Percentiles rank a stretch among this genome's conserved stretches.
phyloP scores from a whole-genome alignment of 2,113 vertebrate genomes.

The Spea multiplicata region DNA sequence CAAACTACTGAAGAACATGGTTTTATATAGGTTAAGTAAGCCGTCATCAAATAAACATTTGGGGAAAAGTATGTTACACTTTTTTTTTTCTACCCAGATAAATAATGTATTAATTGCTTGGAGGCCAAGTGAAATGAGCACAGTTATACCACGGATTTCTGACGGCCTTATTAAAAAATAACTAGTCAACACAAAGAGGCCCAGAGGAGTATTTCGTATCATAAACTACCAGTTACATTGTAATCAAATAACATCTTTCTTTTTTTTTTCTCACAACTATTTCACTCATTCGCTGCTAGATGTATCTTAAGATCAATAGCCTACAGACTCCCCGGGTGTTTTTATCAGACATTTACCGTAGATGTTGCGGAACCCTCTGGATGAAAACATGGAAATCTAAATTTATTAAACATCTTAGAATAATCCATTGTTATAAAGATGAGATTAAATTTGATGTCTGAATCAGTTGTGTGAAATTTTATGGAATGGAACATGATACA shows the following conservation, averaged over 20 bases:
- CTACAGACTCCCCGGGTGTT: too few species aligned
- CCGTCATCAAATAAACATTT: background rate
- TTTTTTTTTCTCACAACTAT: background rate
- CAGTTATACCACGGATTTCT: conserved; percentile 42
- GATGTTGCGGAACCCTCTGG: too few species aligned
- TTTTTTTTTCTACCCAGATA: conserved; percentile 44
- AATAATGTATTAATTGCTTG: conserved; percentile 53
- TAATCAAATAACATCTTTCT: conserved; percentile 21
- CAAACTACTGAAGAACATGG: background rate
- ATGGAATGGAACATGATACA: too few species aligned
- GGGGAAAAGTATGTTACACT: background rate
- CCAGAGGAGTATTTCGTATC: conserved; percentile 35
- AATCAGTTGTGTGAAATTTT: background rate
- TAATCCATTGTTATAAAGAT: too few species aligned
- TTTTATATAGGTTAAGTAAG: conserved; percentile 9
- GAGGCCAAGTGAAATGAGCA: conserved; percentile 48
- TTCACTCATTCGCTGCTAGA: background rate
- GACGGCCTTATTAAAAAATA: conserved; percentile 51
- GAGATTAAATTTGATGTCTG: too few species aligned
- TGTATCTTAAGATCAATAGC: background rate
- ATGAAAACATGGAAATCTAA: too few species aligned
- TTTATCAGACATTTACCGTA: too few species aligned
- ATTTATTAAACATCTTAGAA: too few species aligned
- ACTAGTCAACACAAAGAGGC: conserved; percentile 34
- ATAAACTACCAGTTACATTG: background rate